Evolutionary conservation across 2,888 invertebrate species (phyloP).

Genomic region (Colostygia pectinataria): DNA sequence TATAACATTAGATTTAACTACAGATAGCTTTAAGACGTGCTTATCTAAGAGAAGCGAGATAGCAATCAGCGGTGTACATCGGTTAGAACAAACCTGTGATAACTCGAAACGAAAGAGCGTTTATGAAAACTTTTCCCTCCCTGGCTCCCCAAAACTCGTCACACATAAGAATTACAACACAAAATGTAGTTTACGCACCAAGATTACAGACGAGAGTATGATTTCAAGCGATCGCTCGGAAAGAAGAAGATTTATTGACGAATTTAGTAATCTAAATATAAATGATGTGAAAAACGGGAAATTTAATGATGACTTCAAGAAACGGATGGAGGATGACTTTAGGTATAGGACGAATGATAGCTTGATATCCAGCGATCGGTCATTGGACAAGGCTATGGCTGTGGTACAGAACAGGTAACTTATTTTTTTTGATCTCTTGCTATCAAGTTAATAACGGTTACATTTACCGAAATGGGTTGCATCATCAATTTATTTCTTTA

Average conservation of each 20-base stretch:
- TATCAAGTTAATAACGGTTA: no score
- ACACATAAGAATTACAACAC: slow-evolving; percentile 68
- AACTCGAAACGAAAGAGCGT: slow-evolving; percentile 51
- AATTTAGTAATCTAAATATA: slow-evolving; percentile 10
- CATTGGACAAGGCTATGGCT: slow-evolving; percentile 61
- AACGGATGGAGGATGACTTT: slow-evolving; percentile 4
- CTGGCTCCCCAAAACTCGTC: slow-evolving; percentile 68
- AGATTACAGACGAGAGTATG: slow-evolving; percentile 26
- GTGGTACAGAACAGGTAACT: slow-evolving; percentile 58
- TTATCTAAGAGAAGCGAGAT: slow-evolving; percentile 49
- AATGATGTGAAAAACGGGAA: neutral
- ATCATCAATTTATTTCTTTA: no score
- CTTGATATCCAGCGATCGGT: slow-evolving; percentile 26
- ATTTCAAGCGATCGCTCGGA: slow-evolving; percentile 23
- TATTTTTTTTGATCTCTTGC: neutral
- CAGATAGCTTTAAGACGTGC: slow-evolving; percentile 62
- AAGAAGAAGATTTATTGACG: slow-evolving; percentile 2
- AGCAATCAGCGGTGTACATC: slow-evolving; percentile 62
- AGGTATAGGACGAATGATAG: slow-evolving; percentile 23
- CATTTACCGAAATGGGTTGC: no score
- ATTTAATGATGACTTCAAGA: slow-evolving; percentile 10
- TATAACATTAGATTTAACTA: slow-evolving; percentile 53
- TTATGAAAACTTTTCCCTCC: slow-evolving; percentile 72
- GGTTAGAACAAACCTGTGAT: slow-evolving; percentile 44
- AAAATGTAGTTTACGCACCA: slow-evolving; percentile 62